These are phyloP conservation scores for Cromileptes altivelis DNA, from an alignment of 2,113 vertebrate species.

Conservation along the genomic window DNA sequence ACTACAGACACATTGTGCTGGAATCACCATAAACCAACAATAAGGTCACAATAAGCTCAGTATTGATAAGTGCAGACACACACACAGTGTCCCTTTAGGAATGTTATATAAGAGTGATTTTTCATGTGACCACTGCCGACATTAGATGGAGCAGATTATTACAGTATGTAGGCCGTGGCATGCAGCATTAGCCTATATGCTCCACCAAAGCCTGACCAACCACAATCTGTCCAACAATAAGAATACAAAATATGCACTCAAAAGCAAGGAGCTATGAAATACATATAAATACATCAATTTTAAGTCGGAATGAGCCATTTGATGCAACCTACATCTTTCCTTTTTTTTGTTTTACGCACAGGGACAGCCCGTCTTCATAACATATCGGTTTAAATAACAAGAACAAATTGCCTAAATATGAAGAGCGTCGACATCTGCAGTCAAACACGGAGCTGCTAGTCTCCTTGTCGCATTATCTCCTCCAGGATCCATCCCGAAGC, in stretches of 20 bases:
- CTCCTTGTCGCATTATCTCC: conserved; percentile 64
- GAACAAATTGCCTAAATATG: conserved; percentile 1
- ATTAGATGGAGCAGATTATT: conserved; percentile 22
- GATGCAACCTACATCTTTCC: background rate
- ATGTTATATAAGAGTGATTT: conserved; percentile 23
- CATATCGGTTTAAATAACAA: background rate
- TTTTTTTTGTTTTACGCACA: conserved; percentile 27
- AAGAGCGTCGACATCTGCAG: conserved; percentile 48
- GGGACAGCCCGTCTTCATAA: background rate
- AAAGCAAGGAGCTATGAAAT: background rate
- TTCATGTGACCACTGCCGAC: conserved; percentile 13
- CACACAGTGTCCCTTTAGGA: conserved; percentile 8
- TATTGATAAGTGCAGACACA: background rate
- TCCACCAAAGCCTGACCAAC: background rate
- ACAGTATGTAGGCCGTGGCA: conserved; percentile 39
- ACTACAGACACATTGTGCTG: conserved; percentile 13
- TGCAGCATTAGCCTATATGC: conserved; percentile 35
- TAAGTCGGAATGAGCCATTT: background rate
- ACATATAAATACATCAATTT: background rate
- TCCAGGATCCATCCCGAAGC: conserved; percentile 57
- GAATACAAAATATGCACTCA: background rate
- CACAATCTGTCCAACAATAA: conserved; percentile 19
- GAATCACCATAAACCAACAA: background rate
- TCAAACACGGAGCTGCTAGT: conserved; percentile 14
- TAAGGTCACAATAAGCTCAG: background rate